These are phyloP conservation scores for Drosophila paramelanica DNA, from an alignment of 2,888 invertebrate species.

Conservation along the genomic window DNA sequence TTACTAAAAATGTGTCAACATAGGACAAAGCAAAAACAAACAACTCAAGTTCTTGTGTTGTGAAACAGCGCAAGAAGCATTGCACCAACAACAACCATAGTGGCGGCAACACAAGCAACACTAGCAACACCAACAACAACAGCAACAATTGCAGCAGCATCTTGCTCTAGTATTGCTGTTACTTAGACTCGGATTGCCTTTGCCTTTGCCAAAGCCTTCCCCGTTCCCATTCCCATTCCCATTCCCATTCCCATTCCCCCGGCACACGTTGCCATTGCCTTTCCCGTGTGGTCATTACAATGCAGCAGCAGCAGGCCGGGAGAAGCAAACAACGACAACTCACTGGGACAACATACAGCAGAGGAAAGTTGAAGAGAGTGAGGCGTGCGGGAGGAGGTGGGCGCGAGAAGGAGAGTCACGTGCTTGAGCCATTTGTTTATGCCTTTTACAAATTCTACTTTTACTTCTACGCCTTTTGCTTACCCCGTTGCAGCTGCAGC, in stretches of 20 bases:
- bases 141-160: conserved; percentile 16
- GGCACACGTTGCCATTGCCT: not conserved
- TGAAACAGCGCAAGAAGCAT: conserved; percentile 42
- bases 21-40: conserved; percentile 74
- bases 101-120: conserved; percentile 21
- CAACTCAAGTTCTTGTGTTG: conserved; percentile 73
- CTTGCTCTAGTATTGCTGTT: conserved; percentile 33
- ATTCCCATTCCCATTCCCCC: not conserved
- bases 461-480: conserved; percentile 3
- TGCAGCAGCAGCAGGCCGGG: conserved; percentile 27
- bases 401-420: conserved; percentile 37
- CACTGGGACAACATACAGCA: conserved; percentile 26
- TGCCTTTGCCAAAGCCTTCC: not conserved
- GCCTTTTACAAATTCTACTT: conserved; percentile 52
- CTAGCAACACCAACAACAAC: conserved; percentile 18
- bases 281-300: conserved; percentile 55
- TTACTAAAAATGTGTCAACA: conserved; percentile 75
- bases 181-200: conserved; percentile 30
- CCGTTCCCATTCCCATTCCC: not conserved
- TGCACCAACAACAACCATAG: conserved; percentile 28
- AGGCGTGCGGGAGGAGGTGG: not conserved
- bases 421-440: conserved; percentile 69
- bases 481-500: conserved; percentile 16
- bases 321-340: conserved; percentile 35
- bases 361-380: not conserved